phyloP scores from a whole-genome alignment of 2,888 invertebrate genomes.

The Spatulosminthurus flaviceps region DNA sequence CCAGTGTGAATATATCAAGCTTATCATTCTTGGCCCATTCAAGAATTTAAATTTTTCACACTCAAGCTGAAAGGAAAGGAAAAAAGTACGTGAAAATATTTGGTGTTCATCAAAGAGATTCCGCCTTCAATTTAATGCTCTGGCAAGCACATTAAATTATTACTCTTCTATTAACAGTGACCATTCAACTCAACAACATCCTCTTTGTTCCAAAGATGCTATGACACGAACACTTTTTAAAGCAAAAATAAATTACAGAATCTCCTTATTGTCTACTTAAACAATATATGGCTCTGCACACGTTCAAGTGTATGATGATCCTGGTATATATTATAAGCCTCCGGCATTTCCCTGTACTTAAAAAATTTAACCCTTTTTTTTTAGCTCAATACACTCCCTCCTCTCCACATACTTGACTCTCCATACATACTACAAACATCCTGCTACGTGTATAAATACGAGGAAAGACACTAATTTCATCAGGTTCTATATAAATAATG shows the following conservation, averaged over 20 bases:
- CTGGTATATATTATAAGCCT: no score
- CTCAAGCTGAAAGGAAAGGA: slow-evolving; percentile 18
- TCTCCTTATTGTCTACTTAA: neutral
- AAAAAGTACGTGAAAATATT: slow-evolving; percentile 39
- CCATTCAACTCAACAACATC: slow-evolving; percentile 41
- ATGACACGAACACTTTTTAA: neutral
- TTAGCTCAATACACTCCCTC: neutral
- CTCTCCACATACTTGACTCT: no score
- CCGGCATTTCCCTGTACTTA: neutral
- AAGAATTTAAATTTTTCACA: slow-evolving; percentile 20
- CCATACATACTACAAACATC: no score
- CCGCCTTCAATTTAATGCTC: slow-evolving; percentile 39
- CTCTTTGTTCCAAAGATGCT: neutral
- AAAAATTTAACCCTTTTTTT: neutral
- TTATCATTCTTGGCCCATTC: neutral
- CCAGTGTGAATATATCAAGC: neutral
- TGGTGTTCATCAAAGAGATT: slow-evolving; percentile 36
- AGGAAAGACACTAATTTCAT: no score
- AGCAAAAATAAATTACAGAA: slow-evolving; percentile 5
- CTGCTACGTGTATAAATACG: no score
- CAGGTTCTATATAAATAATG: no score
- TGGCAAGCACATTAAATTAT: slow-evolving; percentile 40
- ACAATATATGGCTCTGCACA: neutral
- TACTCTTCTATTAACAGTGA: slow-evolving; percentile 41
- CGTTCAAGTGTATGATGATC: no score